These are phyloP conservation scores for Aelia acuminata DNA, from an alignment of 2,888 invertebrate species.

Conservation along the genomic window DNA sequence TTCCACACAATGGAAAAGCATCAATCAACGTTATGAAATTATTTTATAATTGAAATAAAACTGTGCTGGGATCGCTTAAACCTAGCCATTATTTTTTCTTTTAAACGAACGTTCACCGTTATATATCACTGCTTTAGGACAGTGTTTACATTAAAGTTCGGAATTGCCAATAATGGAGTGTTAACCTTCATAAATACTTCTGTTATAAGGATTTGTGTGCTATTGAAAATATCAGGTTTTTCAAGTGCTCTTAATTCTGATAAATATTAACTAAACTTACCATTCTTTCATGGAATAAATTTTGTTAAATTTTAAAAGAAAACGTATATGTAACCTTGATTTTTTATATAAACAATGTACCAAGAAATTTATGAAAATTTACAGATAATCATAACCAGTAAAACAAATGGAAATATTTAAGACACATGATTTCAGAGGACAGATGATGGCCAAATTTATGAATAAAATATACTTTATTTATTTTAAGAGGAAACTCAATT, in stretches of 20 bases:
- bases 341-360: conserved; percentile 8
- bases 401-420: conserved; percentile 41
- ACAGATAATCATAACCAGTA: not conserved
- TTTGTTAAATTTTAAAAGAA: conserved; percentile 3
- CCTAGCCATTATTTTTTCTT: not conserved
- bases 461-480: not conserved
- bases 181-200: conserved; percentile 11
- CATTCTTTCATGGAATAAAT: conserved; percentile 37
- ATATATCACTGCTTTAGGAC: not conserved
- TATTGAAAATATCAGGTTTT: not conserved
- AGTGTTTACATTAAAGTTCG: no score
- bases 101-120: not conserved
- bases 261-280: conserved; percentile 29
- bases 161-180: not conserved
- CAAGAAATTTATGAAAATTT: conserved; percentile 38
- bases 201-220: not conserved
- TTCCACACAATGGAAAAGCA: no score
- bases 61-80: not conserved
- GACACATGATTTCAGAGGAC: conserved; percentile 19
- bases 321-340: not conserved
- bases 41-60: not conserved
- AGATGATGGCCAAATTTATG: not conserved
- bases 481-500: not conserved
- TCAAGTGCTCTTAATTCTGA: not conserved
- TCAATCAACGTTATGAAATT: no score